These are phyloP conservation scores for Drosophila koepferae DNA, from an alignment of 2,888 invertebrate species.

Conservation along the genomic window DNA sequence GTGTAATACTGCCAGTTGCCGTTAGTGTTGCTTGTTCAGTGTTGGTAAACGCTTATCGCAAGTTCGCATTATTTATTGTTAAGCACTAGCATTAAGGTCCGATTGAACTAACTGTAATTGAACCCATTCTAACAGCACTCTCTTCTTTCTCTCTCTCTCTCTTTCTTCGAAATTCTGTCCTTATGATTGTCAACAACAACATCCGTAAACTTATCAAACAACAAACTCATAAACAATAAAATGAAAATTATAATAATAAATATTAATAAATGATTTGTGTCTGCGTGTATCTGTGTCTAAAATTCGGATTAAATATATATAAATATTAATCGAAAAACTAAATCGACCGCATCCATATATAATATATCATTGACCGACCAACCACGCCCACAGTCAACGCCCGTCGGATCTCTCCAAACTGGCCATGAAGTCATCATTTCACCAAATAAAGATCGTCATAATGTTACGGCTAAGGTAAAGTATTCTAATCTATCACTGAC, in stretches of 20 bases:
- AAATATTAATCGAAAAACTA: constrained; percentile 38
- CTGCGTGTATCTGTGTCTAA: constrained; percentile 61
- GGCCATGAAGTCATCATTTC: constrained; percentile 96
- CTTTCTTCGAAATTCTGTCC: constrained; percentile 52
- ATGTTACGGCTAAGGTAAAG: constrained; percentile 91
- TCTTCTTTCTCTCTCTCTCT: constrained; percentile 54
- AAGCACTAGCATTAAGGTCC: constrained; percentile 37
- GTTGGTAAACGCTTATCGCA: constrained; percentile 66
- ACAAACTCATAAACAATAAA: constrained; percentile 2
- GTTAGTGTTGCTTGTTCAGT: constrained; percentile 55
- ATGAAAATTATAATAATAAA: background rate
- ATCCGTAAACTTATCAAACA: constrained; percentile 13
- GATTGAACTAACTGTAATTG: constrained; percentile 55
- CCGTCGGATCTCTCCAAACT: constrained; percentile 96
- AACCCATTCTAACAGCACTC: constrained; percentile 71
- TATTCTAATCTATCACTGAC: constrained; percentile 48
- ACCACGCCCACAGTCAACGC: constrained; percentile 90
- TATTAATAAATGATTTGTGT: constrained; percentile 41
- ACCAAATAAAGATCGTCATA: constrained; percentile 94
- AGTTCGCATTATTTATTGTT: constrained; percentile 28
- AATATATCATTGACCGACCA: constrained; percentile 52
- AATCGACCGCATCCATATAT: constrained; percentile 50
- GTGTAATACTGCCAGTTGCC: constrained; percentile 9
- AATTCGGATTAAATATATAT: constrained; percentile 25
- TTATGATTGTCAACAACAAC: constrained; percentile 42